Conservation (phyloP, 2,797 vertebrate species). For the Iguana delicatissima region DNA sequence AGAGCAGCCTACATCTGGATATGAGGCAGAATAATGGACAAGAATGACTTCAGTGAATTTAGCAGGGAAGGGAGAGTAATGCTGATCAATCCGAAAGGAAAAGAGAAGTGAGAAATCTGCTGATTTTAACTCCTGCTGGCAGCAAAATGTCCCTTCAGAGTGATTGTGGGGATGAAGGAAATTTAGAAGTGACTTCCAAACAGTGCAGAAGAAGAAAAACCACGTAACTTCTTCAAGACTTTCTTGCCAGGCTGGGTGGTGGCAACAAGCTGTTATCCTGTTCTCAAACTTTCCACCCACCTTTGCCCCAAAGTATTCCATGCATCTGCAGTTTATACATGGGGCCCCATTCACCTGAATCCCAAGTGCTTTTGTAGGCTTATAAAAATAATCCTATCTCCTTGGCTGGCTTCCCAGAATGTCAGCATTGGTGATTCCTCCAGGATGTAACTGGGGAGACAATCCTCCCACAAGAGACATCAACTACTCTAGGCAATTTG, state of each 20-base stretch:
- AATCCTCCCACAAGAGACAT: background rate
- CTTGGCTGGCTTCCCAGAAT: conserved; percentile 69
- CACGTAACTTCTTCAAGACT: background rate
- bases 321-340: conserved; percentile 18
- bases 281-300: background rate
- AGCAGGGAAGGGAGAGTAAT: background rate
- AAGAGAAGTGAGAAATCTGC: background rate
- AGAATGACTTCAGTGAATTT: background rate
- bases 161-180: background rate
- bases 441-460: conserved; percentile 36
- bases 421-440: conserved; percentile 56
- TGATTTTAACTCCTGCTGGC: background rate
- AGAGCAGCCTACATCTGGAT: background rate
- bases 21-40: background rate
- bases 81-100: background rate
- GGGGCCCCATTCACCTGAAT: conserved; percentile 42
- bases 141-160: background rate
- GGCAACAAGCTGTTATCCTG: background rate
- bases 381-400: conserved; percentile 72
- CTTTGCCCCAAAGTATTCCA: conserved; percentile 12
- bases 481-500: background rate
- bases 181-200: background rate
- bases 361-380: conserved; percentile 53
- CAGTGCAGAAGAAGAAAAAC: background rate
- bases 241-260: background rate